Evolutionary conservation across 2,888 invertebrate genomes (phyloP).

Genomic region (Antitype chi): DNA sequence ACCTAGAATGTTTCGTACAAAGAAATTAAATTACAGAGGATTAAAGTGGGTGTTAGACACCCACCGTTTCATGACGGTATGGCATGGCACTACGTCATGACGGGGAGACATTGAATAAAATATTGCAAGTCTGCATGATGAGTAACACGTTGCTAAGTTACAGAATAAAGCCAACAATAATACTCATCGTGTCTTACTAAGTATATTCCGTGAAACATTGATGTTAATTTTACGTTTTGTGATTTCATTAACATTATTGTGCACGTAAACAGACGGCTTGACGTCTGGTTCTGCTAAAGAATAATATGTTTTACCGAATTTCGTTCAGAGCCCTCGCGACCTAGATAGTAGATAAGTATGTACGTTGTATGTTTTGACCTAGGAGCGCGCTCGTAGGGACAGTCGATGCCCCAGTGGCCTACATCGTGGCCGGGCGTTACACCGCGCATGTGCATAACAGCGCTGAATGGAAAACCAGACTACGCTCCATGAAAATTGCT

Average conservation of each 20-base stretch:
- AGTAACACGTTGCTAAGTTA: constrained; percentile 60
- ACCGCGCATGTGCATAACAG: constrained; percentile 80
- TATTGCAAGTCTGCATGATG: constrained; percentile 36
- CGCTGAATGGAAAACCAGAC: constrained; percentile 72
- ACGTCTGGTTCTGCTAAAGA: constrained; percentile 4
- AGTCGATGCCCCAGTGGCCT: constrained; percentile 87
- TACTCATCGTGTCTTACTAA: constrained; percentile 23
- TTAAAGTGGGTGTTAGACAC: constrained; percentile 26
- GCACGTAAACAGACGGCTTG: constrained; percentile 10
- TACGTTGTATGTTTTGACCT: constrained; percentile 76
- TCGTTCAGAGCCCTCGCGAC: constrained; percentile 71
- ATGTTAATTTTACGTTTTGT: constrained; percentile 13
- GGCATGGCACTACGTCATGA: constrained; percentile 8
- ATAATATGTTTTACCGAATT: constrained; percentile 45
- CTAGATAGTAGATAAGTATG: constrained; percentile 76
- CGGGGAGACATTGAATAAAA: constrained; percentile 28
- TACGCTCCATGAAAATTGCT: constrained; percentile 61
- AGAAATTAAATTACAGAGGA: constrained; percentile 16
- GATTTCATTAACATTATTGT: not conserved
- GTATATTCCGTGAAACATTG: constrained; percentile 7
- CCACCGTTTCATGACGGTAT: constrained; percentile 24
- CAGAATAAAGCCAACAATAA: constrained; percentile 44
- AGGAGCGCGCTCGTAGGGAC: constrained; percentile 72
- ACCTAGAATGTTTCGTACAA: constrained; percentile 9
- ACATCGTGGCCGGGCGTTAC: constrained; percentile 71